A percentile compares a stretch with the other conserved stretches of the same genome.
phyloP scores from a whole-genome alignment of 1,140 invertebrate species.

The Ceratosolen solmsi region DNA sequence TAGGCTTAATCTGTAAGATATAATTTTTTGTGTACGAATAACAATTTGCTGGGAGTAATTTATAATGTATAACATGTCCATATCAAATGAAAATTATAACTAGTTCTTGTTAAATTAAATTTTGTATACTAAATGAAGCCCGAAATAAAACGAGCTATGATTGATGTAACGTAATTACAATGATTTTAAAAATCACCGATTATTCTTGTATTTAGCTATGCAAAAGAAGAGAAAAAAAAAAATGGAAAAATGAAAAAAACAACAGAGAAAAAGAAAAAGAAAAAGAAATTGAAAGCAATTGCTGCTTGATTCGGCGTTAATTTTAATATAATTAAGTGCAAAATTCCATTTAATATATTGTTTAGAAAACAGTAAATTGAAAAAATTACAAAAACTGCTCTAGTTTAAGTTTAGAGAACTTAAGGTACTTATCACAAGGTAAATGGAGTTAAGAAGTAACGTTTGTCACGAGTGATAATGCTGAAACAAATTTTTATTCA shows the following conservation, averaged over 20 bases:
- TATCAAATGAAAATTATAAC: constrained; percentile 4
- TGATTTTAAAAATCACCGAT: neutral
- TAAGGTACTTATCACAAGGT: constrained; percentile 48
- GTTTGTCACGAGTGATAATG: constrained; percentile 43
- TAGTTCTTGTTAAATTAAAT: constrained; percentile 21
- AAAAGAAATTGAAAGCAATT: neutral
- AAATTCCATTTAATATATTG: constrained; percentile 27
- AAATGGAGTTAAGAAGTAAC: constrained; percentile 39
- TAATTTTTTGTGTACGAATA: constrained; percentile 19
- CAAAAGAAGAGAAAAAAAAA: constrained; percentile 1
- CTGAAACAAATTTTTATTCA: constrained; percentile 52
- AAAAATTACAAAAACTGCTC: constrained; percentile 21
- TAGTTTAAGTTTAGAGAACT: constrained; percentile 33
- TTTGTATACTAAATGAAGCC: neutral
- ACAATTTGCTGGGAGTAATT: constrained; percentile 32
- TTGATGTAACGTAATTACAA: neutral
- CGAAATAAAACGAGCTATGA: neutral
- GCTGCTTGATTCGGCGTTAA: neutral
- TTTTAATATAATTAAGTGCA: constrained; percentile 14
- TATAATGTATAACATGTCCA: constrained; percentile 10
- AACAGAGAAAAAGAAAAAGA: no score
- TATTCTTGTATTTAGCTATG: neutral
- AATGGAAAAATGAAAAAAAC: no score
- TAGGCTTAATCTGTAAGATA: constrained; percentile 25
- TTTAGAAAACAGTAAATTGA: constrained; percentile 21